Conservation (phyloP, 1,140 invertebrate species). For the Drosophila miranda region DNA sequence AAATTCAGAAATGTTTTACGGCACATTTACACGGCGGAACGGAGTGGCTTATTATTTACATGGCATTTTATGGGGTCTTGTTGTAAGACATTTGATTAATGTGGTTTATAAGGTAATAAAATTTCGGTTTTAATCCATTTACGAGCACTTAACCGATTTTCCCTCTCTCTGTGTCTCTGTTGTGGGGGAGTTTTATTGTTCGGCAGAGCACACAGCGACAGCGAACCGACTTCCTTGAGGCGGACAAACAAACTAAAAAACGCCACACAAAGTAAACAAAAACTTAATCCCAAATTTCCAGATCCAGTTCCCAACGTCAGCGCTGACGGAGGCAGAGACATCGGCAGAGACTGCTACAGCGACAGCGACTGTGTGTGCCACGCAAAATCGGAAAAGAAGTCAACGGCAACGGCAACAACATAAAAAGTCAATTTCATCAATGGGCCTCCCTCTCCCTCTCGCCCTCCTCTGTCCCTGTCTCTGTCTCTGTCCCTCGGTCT, state of each 20-base stretch:
- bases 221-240: constrained; percentile 78
- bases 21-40: constrained; percentile 40
- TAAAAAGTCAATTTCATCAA: constrained; percentile 82
- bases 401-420: constrained; percentile 68
- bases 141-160: constrained; percentile 64
- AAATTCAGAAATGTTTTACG: constrained; percentile 42
- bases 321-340: constrained; percentile 21
- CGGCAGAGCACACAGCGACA: constrained; percentile 38
- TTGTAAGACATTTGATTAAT: constrained; percentile 67
- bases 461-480: constrained; percentile 1
- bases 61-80: constrained; percentile 55
- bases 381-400: constrained; percentile 65
- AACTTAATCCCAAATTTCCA: constrained; percentile 82
- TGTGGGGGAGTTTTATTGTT: constrained; percentile 9
- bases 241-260: constrained; percentile 81
- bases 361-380: constrained; percentile 31
- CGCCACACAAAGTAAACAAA: constrained; percentile 77
- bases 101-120: constrained; percentile 58
- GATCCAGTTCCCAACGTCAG: constrained; percentile 50
- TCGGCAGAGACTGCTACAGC: background rate
- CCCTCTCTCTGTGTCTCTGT: constrained; percentile 32
- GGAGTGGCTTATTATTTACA: constrained; percentile 58
- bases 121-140: constrained; percentile 69
- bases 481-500: background rate
- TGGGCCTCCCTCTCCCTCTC: constrained; percentile 50